phyloP scores from a whole-genome alignment of 2,888 invertebrate species.

The Hirudinaria manillensis region DNA sequence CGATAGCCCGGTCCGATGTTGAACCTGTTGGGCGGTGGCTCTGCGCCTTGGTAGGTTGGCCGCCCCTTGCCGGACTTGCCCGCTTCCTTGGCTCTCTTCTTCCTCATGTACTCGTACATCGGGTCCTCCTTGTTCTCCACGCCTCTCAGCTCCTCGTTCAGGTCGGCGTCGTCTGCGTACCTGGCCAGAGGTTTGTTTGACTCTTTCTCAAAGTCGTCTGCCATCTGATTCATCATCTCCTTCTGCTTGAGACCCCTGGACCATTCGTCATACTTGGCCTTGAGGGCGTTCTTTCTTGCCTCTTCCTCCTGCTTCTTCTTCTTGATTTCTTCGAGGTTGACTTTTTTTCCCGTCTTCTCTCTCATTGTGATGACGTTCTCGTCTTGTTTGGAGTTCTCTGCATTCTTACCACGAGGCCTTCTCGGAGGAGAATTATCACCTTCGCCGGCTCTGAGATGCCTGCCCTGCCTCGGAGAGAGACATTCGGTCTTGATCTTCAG shows the following conservation, averaged over 20 bases:
- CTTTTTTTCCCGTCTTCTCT: conserved; percentile 37
- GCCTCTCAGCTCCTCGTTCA: conserved; percentile 69
- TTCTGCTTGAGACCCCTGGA: conserved; percentile 37
- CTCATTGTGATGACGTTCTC: conserved; percentile 41
- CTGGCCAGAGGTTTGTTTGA: conserved; percentile 84
- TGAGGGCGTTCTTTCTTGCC: conserved; percentile 40
- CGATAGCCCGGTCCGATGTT: conserved; percentile 84
- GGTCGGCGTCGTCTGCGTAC: conserved; percentile 77
- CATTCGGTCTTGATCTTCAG: background rate
- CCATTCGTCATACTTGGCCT: conserved; percentile 32
- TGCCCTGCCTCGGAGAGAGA: background rate
- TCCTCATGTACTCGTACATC: conserved; percentile 78
- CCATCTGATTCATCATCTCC: conserved; percentile 37
- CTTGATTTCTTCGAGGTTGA: conserved; percentile 26
- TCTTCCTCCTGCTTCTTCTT: conserved; percentile 56
- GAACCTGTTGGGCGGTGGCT: conserved; percentile 81
- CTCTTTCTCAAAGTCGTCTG: conserved; percentile 71
- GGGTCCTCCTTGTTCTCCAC: conserved; percentile 77
- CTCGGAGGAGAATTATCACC: background rate
- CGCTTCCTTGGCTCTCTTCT: conserved; percentile 57
- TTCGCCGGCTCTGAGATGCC: background rate
- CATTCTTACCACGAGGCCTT: background rate
- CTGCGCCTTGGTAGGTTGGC: conserved; percentile 69
- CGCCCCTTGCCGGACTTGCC: conserved; percentile 42
- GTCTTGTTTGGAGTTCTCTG: background rate